Conservation (phyloP, 2,888 invertebrate species). For the Drosophila quinaria region DNA sequence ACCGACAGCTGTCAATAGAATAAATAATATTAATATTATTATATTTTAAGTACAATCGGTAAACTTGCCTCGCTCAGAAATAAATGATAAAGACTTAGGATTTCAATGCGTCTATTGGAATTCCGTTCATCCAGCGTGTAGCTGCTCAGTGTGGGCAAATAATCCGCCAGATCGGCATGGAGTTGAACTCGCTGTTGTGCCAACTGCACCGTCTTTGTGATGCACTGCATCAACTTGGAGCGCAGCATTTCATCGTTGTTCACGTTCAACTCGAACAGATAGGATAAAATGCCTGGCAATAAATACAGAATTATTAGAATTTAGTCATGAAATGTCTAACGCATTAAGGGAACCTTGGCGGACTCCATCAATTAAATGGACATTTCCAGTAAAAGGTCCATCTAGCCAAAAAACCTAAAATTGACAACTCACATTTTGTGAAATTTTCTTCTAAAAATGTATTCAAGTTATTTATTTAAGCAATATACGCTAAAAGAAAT, state of each 20-base stretch:
- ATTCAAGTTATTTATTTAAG: too few species aligned
- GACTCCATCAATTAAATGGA: too few species aligned
- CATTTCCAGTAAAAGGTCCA: too few species aligned
- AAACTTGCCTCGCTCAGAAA: conserved; percentile 71
- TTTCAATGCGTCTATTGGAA: conserved; percentile 69
- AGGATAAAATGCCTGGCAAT: conserved; percentile 75
- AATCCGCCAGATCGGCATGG: conserved; percentile 77
- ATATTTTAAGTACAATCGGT: too few species aligned
- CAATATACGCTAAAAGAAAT: too few species aligned
- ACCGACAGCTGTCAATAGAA: conserved; percentile 66
- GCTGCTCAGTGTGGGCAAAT: conserved; percentile 70
- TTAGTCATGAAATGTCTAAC: background rate
- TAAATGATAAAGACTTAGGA: conserved; percentile 76
- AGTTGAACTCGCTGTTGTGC: conserved; percentile 76
- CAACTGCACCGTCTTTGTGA: conserved; percentile 78
- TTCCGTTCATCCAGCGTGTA: conserved; percentile 57
- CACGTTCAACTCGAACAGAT: conserved; percentile 77
- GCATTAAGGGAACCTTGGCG: background rate
- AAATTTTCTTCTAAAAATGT: too few species aligned
- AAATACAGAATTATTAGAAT: background rate
- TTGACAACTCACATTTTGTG: too few species aligned
- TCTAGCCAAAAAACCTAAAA: too few species aligned
- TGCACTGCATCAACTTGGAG: conserved; percentile 72
- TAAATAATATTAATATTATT: too few species aligned
- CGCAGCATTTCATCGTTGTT: conserved; percentile 61